A percentile compares a stretch with the other conserved stretches of the same genome.
Evolutionary conservation across 2,113 vertebrate genomes (phyloP).

Genomic region (Lates calcarifer): DNA sequence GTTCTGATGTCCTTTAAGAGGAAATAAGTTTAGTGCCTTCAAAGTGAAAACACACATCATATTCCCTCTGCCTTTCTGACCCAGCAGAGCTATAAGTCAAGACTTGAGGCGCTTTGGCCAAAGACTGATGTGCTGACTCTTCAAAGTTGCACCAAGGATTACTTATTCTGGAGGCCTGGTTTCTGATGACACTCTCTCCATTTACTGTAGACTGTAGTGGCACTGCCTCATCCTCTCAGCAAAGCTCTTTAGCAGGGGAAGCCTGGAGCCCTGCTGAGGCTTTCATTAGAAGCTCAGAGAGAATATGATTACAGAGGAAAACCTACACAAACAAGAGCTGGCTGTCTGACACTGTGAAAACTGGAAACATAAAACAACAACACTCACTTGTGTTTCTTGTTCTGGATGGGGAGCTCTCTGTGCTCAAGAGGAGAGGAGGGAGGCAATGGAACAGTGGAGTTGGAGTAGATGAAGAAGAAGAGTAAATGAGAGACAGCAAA

Average conservation of each 20-base stretch:
- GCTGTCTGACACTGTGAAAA: conserved; percentile 42
- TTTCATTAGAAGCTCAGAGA: conserved; percentile 69
- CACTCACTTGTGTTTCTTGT: conserved; percentile 25
- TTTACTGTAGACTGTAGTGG: conserved; percentile 27
- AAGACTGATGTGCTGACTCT: conserved; percentile 41
- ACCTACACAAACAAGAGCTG: conserved; percentile 54
- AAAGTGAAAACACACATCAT: conserved; percentile 19
- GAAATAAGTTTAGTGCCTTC: conserved; percentile 11
- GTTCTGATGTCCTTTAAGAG: conserved; percentile 16
- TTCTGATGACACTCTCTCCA: conserved; percentile 39
- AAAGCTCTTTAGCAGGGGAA: conserved; percentile 47
- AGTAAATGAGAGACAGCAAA: not conserved
- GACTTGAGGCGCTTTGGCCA: conserved; percentile 25
- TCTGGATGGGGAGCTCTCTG: conserved; percentile 25
- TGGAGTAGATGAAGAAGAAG: too few species aligned
- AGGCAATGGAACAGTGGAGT: not conserved
- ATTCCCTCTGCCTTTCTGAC: conserved; percentile 17
- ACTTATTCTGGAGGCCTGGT: conserved; percentile 18
- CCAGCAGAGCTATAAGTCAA: conserved; percentile 3
- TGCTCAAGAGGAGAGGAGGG: not conserved
- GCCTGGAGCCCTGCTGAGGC: conserved; percentile 58
- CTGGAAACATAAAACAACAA: conserved; percentile 30
- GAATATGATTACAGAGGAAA: conserved; percentile 62
- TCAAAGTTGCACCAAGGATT: conserved; percentile 39
- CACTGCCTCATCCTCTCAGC: conserved; percentile 43